phyloP scores from a whole-genome alignment of 2,888 invertebrate species.

The Mimumesa dahlbomi region DNA sequence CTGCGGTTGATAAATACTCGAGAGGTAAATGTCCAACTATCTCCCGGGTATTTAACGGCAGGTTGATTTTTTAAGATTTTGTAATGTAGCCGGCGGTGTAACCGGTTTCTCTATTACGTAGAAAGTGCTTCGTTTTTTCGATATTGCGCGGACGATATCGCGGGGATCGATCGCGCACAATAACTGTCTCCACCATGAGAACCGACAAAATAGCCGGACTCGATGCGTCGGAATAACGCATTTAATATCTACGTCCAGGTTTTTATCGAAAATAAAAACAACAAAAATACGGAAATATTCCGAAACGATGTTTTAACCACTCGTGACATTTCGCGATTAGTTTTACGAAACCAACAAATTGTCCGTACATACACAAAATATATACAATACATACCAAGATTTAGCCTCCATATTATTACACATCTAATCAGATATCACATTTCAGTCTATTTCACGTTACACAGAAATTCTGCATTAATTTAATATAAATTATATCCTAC shows the following conservation, averaged over 20 bases:
- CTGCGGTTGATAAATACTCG: conserved; percentile 20
- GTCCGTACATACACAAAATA: no score
- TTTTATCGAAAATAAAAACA: conserved; percentile 24
- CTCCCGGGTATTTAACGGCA: conserved; percentile 22
- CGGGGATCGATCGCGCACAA: conserved; percentile 42
- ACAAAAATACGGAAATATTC: no score
- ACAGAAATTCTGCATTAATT: neutral
- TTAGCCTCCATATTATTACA: no score
- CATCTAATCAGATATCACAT: neutral
- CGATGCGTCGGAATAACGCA: conserved; percentile 30
- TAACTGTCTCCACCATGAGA: conserved; percentile 17
- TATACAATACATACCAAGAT: no score
- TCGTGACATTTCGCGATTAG: conserved; percentile 37
- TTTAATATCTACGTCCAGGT: conserved; percentile 29
- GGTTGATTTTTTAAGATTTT: conserved; percentile 52
- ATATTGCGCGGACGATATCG: conserved; percentile 34
- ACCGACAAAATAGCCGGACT: conserved; percentile 32
- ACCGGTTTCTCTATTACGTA: conserved; percentile 60
- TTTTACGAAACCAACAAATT: conserved; percentile 21
- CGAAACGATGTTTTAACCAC: conserved; percentile 54
- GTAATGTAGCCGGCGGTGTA: conserved; percentile 50
- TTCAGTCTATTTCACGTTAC: neutral
- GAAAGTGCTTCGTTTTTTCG: conserved; percentile 49
- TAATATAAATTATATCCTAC: no score
- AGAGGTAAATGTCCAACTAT: neutral